Percentiles rank a stretch among this genome's conserved stretches.
Evolutionary conservation across 2,113 vertebrate species (phyloP).

Genomic region (Megaptera novaeangliae): DNA sequence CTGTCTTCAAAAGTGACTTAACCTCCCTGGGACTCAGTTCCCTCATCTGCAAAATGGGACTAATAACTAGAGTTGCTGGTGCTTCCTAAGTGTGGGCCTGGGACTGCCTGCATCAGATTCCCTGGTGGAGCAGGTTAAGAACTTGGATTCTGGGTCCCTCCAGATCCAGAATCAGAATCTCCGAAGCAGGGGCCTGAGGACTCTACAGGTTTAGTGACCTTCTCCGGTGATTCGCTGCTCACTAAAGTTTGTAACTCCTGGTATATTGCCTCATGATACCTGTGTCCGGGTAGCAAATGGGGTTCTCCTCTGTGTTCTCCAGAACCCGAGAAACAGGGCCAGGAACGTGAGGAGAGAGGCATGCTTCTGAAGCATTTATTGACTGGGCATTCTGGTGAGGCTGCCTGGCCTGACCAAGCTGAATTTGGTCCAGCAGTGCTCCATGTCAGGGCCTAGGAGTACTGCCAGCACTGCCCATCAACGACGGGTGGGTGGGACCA

Average conservation of each 20-base stretch:
- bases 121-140: neutral
- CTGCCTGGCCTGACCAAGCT: neutral
- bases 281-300: neutral
- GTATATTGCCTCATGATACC: neutral
- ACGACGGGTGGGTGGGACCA: neutral
- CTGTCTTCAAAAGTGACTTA: neutral
- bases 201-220: fast-evolving
- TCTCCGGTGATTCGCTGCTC: fast-evolving
- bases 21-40: neutral
- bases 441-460: neutral
- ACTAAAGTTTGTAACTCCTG: neutral
- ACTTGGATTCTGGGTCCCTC: neutral
- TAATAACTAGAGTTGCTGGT: neutral
- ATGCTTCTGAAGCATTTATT: fast-evolving
- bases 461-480: neutral
- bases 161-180: neutral
- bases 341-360: neutral
- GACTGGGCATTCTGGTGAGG: neutral
- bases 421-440: neutral
- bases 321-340: neutral
- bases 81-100: neutral
- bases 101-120: neutral
- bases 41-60: neutral
- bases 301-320: neutral
- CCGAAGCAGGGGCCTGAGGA: neutral